Conservation (phyloP, 2,113 vertebrate genomes). For the Silurus meridionalis region DNA sequence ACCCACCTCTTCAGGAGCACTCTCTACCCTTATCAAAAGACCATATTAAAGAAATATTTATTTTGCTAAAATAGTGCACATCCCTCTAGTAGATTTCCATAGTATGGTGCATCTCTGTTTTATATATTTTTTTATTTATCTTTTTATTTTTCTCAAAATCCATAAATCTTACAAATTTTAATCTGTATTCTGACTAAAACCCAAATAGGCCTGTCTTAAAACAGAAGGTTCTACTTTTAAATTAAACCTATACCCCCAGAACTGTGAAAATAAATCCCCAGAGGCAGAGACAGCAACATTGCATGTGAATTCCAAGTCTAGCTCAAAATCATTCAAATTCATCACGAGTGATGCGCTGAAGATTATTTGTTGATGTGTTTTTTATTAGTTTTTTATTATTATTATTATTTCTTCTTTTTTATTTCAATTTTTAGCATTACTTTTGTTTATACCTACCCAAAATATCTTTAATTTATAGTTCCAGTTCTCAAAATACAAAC, state of each 20-base stretch:
- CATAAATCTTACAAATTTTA: no score
- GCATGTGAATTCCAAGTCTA: background rate
- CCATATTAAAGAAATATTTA: background rate
- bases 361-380: no score
- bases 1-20: background rate
- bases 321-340: no score
- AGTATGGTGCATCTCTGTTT: background rate
- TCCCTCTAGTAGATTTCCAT: background rate
- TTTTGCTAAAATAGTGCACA: background rate
- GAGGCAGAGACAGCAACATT: background rate
- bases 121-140: no score
- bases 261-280: background rate
- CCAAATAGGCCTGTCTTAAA: background rate
- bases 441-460: no score
- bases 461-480: background rate
- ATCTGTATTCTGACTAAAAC: background rate
- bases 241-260: background rate
- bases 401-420: no score
- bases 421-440: no score
- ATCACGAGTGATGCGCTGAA: no score
- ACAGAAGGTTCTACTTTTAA: background rate
- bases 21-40: background rate
- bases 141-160: no score
- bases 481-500: background rate
- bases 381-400: no score